phyloP scores from a whole-genome alignment of 1,140 invertebrate genomes.

The Lerema accius region DNA sequence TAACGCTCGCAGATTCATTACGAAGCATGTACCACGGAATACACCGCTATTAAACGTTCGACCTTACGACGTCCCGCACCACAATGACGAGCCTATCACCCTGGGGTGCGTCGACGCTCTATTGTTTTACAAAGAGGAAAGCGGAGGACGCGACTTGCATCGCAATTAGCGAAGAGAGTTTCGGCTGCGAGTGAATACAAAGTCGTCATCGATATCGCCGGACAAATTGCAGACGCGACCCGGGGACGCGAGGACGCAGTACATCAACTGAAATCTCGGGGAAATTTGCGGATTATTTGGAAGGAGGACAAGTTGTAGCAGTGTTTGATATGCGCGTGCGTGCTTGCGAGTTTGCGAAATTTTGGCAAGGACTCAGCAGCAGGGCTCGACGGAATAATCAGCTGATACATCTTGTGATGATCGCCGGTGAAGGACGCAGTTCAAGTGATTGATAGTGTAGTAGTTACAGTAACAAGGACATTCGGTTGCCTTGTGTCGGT shows the following conservation, averaged over 20 bases:
- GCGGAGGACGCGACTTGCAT: constrained; percentile 68
- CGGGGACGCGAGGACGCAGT: constrained; percentile 59
- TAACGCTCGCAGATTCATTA: constrained; percentile 58
- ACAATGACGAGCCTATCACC: constrained; percentile 62
- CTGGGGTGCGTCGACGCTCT: constrained; percentile 55
- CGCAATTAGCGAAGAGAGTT: constrained; percentile 77
- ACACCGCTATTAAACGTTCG: constrained; percentile 39
- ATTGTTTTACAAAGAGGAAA: constrained; percentile 76
- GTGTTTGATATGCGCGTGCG: constrained; percentile 61
- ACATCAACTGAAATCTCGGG: constrained; percentile 42
- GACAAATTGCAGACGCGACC: constrained; percentile 51
- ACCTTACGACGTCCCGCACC: constrained; percentile 46
- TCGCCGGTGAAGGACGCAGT: constrained; percentile 55
- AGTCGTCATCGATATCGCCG: constrained; percentile 55
- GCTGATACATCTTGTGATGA: constrained; percentile 59
- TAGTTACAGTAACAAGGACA: constrained; percentile 42
- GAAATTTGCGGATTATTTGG: constrained; percentile 51
- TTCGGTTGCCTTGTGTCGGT: constrained; percentile 36
- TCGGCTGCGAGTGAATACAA: constrained; percentile 71
- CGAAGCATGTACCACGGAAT: constrained; percentile 34
- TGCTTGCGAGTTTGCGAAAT: constrained; percentile 66
- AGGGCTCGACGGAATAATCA: constrained; percentile 46
- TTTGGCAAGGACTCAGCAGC: constrained; percentile 65
- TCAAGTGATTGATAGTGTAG: constrained; percentile 55
- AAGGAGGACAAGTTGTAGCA: constrained; percentile 46